These are phyloP conservation scores for Hymenopus coronatus DNA, from an alignment of 2,888 invertebrate species.

Conservation along the genomic window DNA sequence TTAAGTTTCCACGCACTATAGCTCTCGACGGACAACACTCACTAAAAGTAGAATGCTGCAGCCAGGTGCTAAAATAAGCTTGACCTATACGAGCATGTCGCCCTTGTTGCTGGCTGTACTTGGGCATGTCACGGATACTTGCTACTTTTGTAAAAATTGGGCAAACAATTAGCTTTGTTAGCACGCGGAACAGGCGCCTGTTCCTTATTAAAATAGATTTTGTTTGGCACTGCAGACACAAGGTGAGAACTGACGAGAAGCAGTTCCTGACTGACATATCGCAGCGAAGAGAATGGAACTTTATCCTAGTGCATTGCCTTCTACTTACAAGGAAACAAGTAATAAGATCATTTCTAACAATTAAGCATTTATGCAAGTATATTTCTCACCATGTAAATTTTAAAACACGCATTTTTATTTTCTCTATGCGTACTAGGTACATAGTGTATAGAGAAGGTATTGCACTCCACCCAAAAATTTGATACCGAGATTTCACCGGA, in stretches of 20 bases:
- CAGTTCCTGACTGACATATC: not conserved
- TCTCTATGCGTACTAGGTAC: no score
- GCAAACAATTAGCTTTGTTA: not conserved
- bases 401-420: no score
- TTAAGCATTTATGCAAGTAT: no score
- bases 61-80: slow-evolving; percentile 20
- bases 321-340: no score
- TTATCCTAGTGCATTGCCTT: no score
- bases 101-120: not conserved
- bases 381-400: no score
- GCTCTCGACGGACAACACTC: not conserved
- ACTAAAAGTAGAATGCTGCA: slow-evolving; percentile 10
- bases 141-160: not conserved
- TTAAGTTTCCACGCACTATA: not conserved
- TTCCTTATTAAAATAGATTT: not conserved
- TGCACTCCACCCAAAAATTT: no score
- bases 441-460: no score
- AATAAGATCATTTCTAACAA: no score
- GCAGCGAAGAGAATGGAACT: no score
- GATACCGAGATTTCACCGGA: no score
- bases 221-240: not conserved
- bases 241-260: not conserved
- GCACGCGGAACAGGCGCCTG: no score
- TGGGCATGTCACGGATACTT: not conserved
- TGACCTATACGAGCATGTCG: slow-evolving; percentile 6